A percentile compares a stretch with the other conserved stretches of the same genome.
Conservation (phyloP, 2,113 vertebrate species). For the Gnathochromis pfefferi region DNA sequence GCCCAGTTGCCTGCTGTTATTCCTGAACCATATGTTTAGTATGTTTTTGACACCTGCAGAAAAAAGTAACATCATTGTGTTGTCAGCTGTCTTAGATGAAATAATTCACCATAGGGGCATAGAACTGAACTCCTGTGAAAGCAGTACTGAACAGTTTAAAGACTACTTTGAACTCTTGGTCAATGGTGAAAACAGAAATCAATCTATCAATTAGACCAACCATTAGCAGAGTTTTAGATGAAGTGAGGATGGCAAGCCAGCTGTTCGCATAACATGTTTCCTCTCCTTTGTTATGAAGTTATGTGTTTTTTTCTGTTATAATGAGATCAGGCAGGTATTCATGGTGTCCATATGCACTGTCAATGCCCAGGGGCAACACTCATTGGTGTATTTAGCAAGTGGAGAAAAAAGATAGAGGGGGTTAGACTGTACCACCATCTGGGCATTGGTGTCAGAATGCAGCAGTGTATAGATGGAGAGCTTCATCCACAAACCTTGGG, state of each 20-base stretch:
- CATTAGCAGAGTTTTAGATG: conserved; percentile 10
- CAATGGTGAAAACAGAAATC: not conserved
- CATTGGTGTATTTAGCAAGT: conserved; percentile 35
- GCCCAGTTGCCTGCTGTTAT: not conserved
- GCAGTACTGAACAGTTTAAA: not conserved
- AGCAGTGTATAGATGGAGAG: conserved; percentile 50
- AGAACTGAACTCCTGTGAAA: not conserved
- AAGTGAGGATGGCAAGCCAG: conserved; percentile 26
- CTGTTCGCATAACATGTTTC: conserved; percentile 31
- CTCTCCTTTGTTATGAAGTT: conserved; percentile 21
- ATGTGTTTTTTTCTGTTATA: conserved; percentile 8
- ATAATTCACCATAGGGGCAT: not conserved
- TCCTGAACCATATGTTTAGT: not conserved
- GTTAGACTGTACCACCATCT: conserved; percentile 54
- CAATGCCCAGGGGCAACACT: conserved; percentile 39
- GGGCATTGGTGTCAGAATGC: conserved; percentile 52
- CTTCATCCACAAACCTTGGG: conserved; percentile 39
- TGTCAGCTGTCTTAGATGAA: not conserved
- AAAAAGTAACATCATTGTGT: not conserved
- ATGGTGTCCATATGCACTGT: conserved; percentile 50
- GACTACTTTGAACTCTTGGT: not conserved
- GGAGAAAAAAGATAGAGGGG: conserved; percentile 3
- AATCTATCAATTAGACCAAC: not conserved
- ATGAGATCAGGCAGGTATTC: conserved; percentile 52
- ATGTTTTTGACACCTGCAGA: not conserved